Evolutionary conservation across 1,140 invertebrate species (phyloP), one percentile per base, ranked within the genome.

Genomic region (Stratiolaelaps scimitus): DNA sequence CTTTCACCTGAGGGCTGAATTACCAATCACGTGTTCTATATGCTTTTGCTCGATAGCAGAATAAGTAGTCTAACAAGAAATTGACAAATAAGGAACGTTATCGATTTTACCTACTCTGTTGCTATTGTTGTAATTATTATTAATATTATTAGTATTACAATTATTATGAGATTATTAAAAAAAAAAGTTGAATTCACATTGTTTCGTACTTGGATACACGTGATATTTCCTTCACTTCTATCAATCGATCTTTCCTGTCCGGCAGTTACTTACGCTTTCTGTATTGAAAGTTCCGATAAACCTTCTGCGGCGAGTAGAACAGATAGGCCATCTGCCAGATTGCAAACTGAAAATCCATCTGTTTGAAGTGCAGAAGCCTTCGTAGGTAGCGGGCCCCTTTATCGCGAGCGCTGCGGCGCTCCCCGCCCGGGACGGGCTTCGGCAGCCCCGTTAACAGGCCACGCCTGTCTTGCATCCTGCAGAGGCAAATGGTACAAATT

Each of bases 321-420:
- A 99, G 79, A 77, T 95, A 96, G 0, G 95, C 78, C 89, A 98
- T 97, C 83, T 99, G 95, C 94, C 94, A 98, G 13, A 88, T 79
- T 1, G 94, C 95, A 81, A 94, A 98, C 75, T 99, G 92, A 80
- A 98, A 98, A 77, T 99, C 95, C 95, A 99, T 98, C 78, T 98
- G 94, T 73, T 89, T 83, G 74, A 92, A 93, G 77, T 93, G 91
- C 28, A 96, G 81, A 43, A 98, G 76, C 72, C 92, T 82, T 70
- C 90, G 78, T 43, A 97, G 76, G 77, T 92, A 97, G 80, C 92
- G 92, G 73, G 90, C 90, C 71, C 89, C 81, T 79, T 95, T 96
- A 34, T 60, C 53, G 6, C 53, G 17, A 10, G 53, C 53, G 15
- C 26, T 29, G 15, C 53, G 26, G 15, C 53, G 15, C 17, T 60